These are phyloP conservation scores for Papilio dardanus DNA, from an alignment of 1,140 invertebrate species.

Conservation along the genomic window DNA sequence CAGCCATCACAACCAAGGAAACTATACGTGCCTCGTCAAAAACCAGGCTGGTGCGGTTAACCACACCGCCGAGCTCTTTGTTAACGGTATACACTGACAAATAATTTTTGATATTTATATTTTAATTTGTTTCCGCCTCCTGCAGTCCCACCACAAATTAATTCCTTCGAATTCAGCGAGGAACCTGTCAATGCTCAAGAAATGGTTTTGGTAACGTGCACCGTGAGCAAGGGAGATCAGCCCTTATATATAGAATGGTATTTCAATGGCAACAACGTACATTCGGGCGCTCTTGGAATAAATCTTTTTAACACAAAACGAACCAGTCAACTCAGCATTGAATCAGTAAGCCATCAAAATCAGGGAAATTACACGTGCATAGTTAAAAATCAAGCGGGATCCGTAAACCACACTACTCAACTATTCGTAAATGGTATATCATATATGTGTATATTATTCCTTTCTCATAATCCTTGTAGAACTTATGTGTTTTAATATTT, in stretches of 20 bases:
- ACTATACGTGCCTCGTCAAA: conserved; percentile 87
- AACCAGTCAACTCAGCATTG: conserved; percentile 87
- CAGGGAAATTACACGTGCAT: conserved; percentile 89
- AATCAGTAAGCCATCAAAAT: conserved; percentile 86
- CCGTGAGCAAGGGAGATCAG: conserved; percentile 85
- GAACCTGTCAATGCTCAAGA: conserved; percentile 83
- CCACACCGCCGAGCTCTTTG: conserved; percentile 83
- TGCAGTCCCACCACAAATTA: conserved; percentile 84
- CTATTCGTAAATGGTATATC: conserved; percentile 86
- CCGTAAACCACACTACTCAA: conserved; percentile 84
- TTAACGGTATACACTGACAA: conserved; percentile 82
- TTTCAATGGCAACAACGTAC: conserved; percentile 82
- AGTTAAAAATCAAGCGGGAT: conserved; percentile 86
- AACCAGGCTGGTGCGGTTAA: conserved; percentile 85
- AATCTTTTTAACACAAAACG: conserved; percentile 85
- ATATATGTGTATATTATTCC: neutral
- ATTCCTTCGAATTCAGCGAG: conserved; percentile 84
- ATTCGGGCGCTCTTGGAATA: conserved; percentile 83
- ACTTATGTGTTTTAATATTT: conserved; percentile 50
- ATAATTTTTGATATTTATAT: conserved; percentile 35
- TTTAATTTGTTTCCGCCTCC: conserved; percentile 48
- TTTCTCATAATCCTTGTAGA: conserved; percentile 29
- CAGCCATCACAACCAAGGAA: conserved; percentile 85
- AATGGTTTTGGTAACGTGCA: conserved; percentile 83
- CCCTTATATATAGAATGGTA: conserved; percentile 85